These are phyloP conservation scores for Leuctra nigra DNA, from an alignment of 2,888 invertebrate species.

Conservation along the genomic window DNA sequence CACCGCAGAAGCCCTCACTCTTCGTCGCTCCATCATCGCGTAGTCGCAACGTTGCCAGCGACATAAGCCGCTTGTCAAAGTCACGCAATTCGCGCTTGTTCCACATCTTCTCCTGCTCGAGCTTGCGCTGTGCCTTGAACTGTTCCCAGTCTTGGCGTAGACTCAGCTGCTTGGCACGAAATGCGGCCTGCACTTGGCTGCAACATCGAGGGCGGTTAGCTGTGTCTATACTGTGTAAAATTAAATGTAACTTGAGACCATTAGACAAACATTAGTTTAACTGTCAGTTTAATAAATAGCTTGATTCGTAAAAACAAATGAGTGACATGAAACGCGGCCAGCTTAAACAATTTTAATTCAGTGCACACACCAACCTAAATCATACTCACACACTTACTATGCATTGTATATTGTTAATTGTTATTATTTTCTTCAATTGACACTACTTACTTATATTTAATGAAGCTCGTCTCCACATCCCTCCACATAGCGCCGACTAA, in stretches of 20 bases:
- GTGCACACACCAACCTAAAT: no score
- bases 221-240: no score
- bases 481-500: constrained; percentile 48
- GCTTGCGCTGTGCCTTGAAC: constrained; percentile 38
- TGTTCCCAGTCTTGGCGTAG: constrained; percentile 44
- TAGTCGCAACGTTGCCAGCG: constrained; percentile 24
- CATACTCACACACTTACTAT: no score
- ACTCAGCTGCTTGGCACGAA: constrained; percentile 43
- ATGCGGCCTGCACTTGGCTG: constrained; percentile 41
- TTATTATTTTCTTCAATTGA: no score
- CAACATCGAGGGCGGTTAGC: no score
- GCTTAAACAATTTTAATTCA: no score
- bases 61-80: constrained; percentile 31
- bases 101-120: constrained; percentile 29
- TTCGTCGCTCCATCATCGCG: not conserved
- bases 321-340: no score
- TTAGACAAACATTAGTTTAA: no score
- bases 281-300: no score
- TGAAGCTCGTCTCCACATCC: constrained; percentile 48
- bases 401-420: no score
- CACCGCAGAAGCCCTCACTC: constrained; percentile 24
- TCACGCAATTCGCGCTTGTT: constrained; percentile 33
- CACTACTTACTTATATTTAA: constrained; percentile 38
- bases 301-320: no score
- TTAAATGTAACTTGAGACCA: no score